Evolutionary conservation across 2,888 invertebrate species (phyloP), one percentile per base, ranked within the genome.

Genomic region (Hirtodrosophila duncani): DNA sequence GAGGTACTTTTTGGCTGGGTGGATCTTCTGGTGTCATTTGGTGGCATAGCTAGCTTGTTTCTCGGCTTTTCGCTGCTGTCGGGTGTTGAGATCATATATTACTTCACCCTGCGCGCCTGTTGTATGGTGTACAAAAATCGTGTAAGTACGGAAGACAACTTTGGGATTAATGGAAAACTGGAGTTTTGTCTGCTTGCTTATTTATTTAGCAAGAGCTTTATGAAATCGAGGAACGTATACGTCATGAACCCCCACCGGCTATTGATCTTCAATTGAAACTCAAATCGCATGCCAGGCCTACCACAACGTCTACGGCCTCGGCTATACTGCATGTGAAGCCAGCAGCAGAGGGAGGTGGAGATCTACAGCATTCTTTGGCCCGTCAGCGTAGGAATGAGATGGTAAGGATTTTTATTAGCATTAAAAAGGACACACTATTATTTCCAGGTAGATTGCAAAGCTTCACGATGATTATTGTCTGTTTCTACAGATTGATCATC

Each of bases 1-100:
- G 93, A 94, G 84, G 93, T 94, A 10, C 89, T 93, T 27, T 94
- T 94, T 81, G 94, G 94, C 44, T 94, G 94, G 93, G 92, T 94
- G 0, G 94, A 94, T 87, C 88, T 94, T 38, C 83, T 94, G 29
- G 94, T 87, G 4, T 87, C 87, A 0, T 87, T 87, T 42, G 89
- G 89, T 8, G 89, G 89, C n/a, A 89, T 89, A 7, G 89, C 89
- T 24, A 89, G 89, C 14, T 81, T 87, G 2, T 87, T 87, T 58
- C 63, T 87, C 1, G 94, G 94, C 0, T 94, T 93, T 85, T 93
- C 93, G 1, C 85, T 94, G 18, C 87, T 94, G 1, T 93, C 93
- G 0, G 92, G 92, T 0, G 92, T 93, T 7, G 94, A 94, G 86
- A 88, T 94, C 17, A 83, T 93, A 21, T 94, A 94, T 83, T 94